phyloP scores from a whole-genome alignment of 2,888 invertebrate species.

The Drosophila quinaria region DNA sequence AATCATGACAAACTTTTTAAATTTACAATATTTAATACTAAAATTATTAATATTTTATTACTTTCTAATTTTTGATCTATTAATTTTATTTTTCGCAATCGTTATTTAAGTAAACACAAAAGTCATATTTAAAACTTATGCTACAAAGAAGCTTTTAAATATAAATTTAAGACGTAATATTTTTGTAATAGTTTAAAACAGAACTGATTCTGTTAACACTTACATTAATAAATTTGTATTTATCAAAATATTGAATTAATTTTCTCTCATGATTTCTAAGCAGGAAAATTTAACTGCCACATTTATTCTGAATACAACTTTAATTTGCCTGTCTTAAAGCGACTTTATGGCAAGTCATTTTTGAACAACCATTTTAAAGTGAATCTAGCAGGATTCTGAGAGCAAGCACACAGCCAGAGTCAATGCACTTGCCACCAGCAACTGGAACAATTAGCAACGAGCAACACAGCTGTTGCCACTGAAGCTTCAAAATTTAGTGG shows the following conservation, averaged over 20 bases:
- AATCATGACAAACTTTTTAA: too few relatives aligned
- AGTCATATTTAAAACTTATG: too few relatives aligned
- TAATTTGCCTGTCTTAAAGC: constrained; percentile 4
- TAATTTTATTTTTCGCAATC: too few relatives aligned
- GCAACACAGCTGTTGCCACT: constrained; percentile 50
- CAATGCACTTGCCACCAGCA: constrained; percentile 46
- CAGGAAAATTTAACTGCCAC: background rate
- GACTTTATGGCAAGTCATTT: constrained; percentile 34
- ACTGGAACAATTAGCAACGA: constrained; percentile 22
- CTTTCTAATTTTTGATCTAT: too few relatives aligned
- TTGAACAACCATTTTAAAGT: constrained; percentile 11
- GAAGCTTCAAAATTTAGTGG: constrained; percentile 31
- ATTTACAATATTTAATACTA: too few relatives aligned
- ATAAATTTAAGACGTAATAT: too few relatives aligned
- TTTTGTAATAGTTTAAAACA: background rate
- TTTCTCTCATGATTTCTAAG: too few relatives aligned
- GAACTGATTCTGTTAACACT: background rate
- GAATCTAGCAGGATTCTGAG: background rate
- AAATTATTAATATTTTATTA: too few relatives aligned
- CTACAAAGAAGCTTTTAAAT: too few relatives aligned
- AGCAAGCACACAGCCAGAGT: constrained; percentile 38
- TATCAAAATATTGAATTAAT: background rate
- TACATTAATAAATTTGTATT: background rate
- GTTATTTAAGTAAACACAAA: too few relatives aligned
- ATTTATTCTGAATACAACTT: background rate